A percentile compares a stretch with the other conserved stretches of the same genome.
Evolutionary conservation across 2,888 invertebrate genomes (phyloP).

Genomic region (Fragum fragum): DNA sequence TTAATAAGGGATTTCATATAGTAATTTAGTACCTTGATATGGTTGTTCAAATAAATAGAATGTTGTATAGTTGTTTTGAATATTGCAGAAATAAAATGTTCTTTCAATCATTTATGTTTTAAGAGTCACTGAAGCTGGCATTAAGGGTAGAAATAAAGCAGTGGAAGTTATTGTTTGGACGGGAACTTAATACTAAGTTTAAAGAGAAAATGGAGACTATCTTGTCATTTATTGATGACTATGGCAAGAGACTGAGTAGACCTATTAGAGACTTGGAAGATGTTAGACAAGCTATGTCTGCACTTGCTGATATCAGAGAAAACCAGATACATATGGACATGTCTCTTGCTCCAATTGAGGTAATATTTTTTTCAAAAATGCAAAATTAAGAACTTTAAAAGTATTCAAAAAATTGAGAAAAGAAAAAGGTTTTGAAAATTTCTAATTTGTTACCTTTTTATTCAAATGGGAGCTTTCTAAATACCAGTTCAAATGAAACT

Average conservation of each 20-base stretch:
- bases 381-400: too few relatives aligned
- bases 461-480: too few relatives aligned
- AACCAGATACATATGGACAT: constrained; percentile 91
- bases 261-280: constrained; percentile 91
- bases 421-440: too few relatives aligned
- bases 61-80: too few relatives aligned
- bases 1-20: too few relatives aligned
- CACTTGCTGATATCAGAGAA: constrained; percentile 92
- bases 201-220: constrained; percentile 91
- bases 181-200: constrained; percentile 91
- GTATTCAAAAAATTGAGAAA: too few relatives aligned
- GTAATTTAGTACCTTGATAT: too few relatives aligned
- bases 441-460: too few relatives aligned
- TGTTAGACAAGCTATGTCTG: constrained; percentile 92
- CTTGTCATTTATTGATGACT: constrained; percentile 92
- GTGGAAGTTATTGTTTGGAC: constrained; percentile 93
- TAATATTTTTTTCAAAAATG: constrained; percentile 43
- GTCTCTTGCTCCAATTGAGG: constrained; percentile 90
- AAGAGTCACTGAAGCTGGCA: constrained; percentile 86
- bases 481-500: too few relatives aligned
- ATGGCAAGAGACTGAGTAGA: constrained; percentile 90
- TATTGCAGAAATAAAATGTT: too few relatives aligned
- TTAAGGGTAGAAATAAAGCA: constrained; percentile 92
- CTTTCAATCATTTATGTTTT: background rate
- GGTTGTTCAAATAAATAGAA: too few relatives aligned